Conservation (phyloP, 2,797 vertebrate species). For the Myotis vivesi region DNA sequence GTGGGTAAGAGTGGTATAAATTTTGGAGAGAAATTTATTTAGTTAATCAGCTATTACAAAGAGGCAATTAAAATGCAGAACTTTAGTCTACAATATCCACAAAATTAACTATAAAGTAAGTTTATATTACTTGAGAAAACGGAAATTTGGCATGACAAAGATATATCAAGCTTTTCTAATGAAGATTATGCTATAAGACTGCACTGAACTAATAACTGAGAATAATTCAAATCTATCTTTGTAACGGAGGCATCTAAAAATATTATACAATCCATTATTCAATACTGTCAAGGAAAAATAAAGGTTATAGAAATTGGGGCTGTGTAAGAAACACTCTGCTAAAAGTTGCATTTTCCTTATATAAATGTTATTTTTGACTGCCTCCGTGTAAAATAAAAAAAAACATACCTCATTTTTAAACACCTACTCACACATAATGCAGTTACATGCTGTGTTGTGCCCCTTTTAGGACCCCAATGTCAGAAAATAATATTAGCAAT, state of each 20-base stretch:
- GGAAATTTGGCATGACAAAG: conserved; percentile 34
- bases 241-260: conserved; percentile 16
- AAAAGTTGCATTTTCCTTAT: neutral
- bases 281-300: conserved; percentile 5
- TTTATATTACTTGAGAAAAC: conserved; percentile 23
- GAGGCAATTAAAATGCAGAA: conserved; percentile 54
- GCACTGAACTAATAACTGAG: neutral
- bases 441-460: neutral
- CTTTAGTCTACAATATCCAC: neutral
- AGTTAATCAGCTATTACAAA: conserved; percentile 1
- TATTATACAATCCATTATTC: neutral
- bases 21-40: neutral
- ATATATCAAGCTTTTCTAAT: conserved; percentile 13
- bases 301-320: neutral
- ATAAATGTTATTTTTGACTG: conserved; percentile 8
- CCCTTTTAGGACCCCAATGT: neutral
- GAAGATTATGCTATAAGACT: conserved; percentile 38
- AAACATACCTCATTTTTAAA: neutral
- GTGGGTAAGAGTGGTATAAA: neutral
- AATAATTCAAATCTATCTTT: conserved; percentile 41
- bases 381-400: neutral
- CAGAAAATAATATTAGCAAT: neutral
- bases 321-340: neutral
- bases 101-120: conserved; percentile 52
- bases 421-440: neutral